Evolutionary conservation across 1,140 invertebrate genomes (phyloP).

Genomic region (Drosophila ambigua): DNA sequence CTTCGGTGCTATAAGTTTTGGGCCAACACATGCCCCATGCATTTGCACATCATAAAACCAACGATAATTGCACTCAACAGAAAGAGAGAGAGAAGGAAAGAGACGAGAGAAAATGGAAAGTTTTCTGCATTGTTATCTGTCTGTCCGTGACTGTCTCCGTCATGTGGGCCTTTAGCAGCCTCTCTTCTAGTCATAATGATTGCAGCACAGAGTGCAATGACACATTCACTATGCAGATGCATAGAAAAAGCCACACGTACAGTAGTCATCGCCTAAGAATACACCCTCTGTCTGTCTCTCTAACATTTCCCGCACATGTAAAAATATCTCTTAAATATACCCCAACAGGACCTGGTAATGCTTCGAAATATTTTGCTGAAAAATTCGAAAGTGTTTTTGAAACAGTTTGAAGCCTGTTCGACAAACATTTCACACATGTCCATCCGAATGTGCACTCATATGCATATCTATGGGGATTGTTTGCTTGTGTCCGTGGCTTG

Average conservation of each 20-base stretch:
- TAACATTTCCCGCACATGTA: slow-evolving; percentile 1
- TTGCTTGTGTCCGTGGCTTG: slow-evolving; percentile 4
- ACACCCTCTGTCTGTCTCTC: too few relatives aligned
- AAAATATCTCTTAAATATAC: background rate
- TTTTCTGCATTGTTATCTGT: slow-evolving; percentile 44
- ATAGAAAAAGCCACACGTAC: background rate
- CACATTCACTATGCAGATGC: too few relatives aligned
- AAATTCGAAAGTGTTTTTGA: background rate
- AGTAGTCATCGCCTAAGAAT: slow-evolving; percentile 24
- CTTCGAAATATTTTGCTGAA: background rate
- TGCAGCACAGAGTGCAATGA: slow-evolving; percentile 58
- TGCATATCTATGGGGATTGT: slow-evolving; percentile 12
- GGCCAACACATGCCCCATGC: slow-evolving; percentile 24
- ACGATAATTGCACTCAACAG: slow-evolving; percentile 50
- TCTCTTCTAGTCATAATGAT: slow-evolving; percentile 51
- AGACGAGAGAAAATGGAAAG: slow-evolving; percentile 2
- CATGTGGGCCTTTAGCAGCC: background rate
- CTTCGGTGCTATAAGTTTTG: slow-evolving; percentile 1
- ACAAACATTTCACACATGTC: slow-evolving; percentile 19
- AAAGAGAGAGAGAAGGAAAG: slow-evolving; percentile 5
- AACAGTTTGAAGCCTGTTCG: slow-evolving; percentile 27
- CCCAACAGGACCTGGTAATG: too few relatives aligned
- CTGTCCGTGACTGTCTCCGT: background rate
- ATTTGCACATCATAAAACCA: slow-evolving; percentile 55
- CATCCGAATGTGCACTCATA: slow-evolving; percentile 16